phyloP scores from a whole-genome alignment of 2,888 invertebrate genomes.

The Caenorhabditis sinica region DNA sequence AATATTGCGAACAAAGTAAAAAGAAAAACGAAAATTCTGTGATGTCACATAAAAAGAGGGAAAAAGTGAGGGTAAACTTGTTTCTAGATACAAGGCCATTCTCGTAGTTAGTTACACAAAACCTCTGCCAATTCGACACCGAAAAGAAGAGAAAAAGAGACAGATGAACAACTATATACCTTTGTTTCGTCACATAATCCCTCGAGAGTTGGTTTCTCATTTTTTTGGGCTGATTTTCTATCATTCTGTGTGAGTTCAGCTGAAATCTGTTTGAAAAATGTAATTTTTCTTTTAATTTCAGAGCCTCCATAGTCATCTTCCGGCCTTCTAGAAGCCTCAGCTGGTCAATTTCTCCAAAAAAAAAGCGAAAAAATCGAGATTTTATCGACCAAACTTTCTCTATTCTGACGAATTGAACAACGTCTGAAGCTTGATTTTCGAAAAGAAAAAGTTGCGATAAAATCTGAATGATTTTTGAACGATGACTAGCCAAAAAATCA shows the following conservation, averaged over 20 bases:
- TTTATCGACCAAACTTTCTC: background rate
- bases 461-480: too few relatives aligned
- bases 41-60: background rate
- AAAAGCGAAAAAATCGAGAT: too few relatives aligned
- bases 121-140: background rate
- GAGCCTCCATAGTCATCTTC: too few relatives aligned
- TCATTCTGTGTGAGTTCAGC: background rate
- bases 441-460: too few relatives aligned
- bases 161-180: conserved; percentile 16
- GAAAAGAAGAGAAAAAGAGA: background rate
- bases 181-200: conserved; percentile 8
- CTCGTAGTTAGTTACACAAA: conserved; percentile 38
- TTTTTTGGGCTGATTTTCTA: background rate
- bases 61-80: conserved; percentile 38
- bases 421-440: too few relatives aligned
- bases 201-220: background rate
- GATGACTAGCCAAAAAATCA: too few relatives aligned
- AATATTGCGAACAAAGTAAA: background rate
- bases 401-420: too few relatives aligned
- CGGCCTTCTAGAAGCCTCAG: too few relatives aligned
- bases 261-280: background rate
- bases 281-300: background rate
- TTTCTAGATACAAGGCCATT: conserved; percentile 58
- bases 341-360: too few relatives aligned
- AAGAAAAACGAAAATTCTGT: background rate